Evolutionary conservation across 30 jellyfish, hydroid and myxozoan species (phyloP), one percentile per base, ranked within the genome.

Genomic region (Turritopsis dohrnii): DNA sequence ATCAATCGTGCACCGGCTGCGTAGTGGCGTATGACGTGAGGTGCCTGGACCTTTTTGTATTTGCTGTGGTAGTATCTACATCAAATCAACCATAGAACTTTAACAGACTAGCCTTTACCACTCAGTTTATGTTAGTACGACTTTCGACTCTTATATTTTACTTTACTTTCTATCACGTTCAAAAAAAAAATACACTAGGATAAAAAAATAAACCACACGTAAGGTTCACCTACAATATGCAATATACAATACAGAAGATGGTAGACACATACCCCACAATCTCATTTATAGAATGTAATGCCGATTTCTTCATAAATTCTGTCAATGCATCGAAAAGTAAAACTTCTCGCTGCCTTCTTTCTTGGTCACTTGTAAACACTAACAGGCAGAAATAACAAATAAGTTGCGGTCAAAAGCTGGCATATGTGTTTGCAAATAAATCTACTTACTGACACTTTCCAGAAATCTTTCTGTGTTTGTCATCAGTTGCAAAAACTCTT

Each of bases 1-100:
- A 85, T 76, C 31, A 90, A 81, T 74, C 92, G 84, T 3, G 95
- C 97, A 21, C 97, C 97, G 8, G 88, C 97, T 28, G 95, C 88
- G 75, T 90, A 90, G 74, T 90, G 97, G 25, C 97, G 80, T 53
- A 85, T 82, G 77, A 85, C 88, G 52, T 88, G 96, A 7, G 96
- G 96, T 0, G 88, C 54, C 23, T 83, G 72, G 52, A 60, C 88
- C 18, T 82, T 65, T 30, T 88, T 83, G 65, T 84, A 83, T 19
- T 88, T 84, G 41, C 80, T 79, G 86, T 88, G 96, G 66, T 88
- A 88, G 79, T 88, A 88, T 81, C 96, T 88, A 28, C 20, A 69
- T 28, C 81, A 71, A 72, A 71, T 24, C 16, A 69, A 17, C 1
- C 60, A 41, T 41, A 13, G 5, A 3, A 41, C 60, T 41, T 41